Evolutionary conservation across 2,797 vertebrate species (phyloP).

Genomic region (Pangasius larnaudii): DNA sequence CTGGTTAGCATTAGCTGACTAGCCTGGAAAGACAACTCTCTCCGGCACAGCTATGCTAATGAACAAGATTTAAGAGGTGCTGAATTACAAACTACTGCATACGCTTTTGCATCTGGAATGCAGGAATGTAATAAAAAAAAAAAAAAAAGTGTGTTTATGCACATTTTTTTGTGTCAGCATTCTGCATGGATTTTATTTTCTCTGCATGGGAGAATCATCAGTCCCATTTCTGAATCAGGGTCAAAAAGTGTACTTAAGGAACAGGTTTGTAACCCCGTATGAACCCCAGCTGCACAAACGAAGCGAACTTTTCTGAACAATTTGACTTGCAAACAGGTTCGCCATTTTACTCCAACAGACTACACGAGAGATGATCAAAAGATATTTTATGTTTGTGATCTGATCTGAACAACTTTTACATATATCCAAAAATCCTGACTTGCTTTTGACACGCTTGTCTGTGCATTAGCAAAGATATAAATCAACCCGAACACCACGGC

Average conservation of each 20-base stretch:
- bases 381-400: no score
- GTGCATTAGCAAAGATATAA: no score
- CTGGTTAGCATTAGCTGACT: background rate
- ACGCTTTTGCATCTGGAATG: background rate
- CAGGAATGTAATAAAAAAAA: no score
- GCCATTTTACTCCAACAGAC: no score
- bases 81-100: background rate
- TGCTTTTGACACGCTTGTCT: no score
- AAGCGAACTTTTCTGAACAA: background rate
- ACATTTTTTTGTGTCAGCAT: background rate
- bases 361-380: no score
- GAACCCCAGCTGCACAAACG: background rate
- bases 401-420: no score
- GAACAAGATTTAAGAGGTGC: background rate
- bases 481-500: background rate
- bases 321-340: slow-evolving; percentile 19
- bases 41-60: background rate
- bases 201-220: background rate
- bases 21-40: background rate
- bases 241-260: background rate
- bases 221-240: background rate
- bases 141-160: background rate
- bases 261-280: background rate
- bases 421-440: no score
- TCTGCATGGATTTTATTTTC: background rate